Conservation (phyloP, 2,888 invertebrate genomes). For the Dynastes hyllus region DNA sequence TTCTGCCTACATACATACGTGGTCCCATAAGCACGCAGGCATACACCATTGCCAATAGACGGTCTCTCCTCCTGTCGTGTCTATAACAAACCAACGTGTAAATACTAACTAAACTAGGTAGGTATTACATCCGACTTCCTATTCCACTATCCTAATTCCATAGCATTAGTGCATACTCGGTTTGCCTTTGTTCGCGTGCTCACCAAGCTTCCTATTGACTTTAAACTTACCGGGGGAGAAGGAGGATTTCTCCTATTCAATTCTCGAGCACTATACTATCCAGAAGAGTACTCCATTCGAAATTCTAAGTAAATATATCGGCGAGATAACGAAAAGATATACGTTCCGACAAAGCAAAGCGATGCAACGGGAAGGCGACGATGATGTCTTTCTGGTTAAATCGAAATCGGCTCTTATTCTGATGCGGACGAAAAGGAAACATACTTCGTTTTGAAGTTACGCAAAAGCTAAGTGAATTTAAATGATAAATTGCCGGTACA, state of each 20-base stretch:
- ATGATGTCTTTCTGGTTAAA: neutral
- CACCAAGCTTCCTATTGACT: constrained; percentile 30
- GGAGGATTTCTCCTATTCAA: constrained; percentile 24
- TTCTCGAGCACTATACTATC: neutral
- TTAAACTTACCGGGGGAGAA: constrained; percentile 15
- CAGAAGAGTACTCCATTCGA: neutral
- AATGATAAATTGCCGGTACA: constrained; percentile 37
- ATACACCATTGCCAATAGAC: no score
- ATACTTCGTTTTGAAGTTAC: neutral
- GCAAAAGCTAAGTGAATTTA: constrained; percentile 29
- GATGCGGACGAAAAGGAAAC: neutral
- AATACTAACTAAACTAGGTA: neutral
- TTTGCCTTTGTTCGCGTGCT: constrained; percentile 19
- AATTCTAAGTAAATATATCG: constrained; percentile 7
- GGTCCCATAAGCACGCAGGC: no score
- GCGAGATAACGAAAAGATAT: constrained; percentile 1
- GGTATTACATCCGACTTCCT: neutral
- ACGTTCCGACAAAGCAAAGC: neutral
- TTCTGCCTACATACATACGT: no score
- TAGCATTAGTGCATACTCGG: neutral
- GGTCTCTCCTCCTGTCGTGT: no score
- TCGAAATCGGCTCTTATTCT: neutral
- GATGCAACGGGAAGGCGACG: neutral
- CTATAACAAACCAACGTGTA: neutral
- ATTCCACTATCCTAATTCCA: constrained; percentile 13